Base-by-base conservation (phyloP, 2,113 vertebrate genomes). In the Rhinoderma darwinii region DNA sequence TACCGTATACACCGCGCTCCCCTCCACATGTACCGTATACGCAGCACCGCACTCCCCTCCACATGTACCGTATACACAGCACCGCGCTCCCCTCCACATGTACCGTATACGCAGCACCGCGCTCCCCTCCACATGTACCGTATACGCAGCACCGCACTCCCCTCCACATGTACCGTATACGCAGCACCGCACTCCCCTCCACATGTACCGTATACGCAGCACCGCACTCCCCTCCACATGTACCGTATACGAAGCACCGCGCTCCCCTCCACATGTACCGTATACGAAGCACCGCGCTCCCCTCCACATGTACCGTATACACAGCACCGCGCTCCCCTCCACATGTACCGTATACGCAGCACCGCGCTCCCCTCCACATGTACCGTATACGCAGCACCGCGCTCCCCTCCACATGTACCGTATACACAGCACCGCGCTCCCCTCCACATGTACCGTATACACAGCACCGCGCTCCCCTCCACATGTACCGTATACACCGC, bases 361-460 rank as follows among this genome's bases (percentile, higher is more conserved):
- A 7, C 51, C 22, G 51, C 20, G 3, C 51, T 54, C 0, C 0
- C 18, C 51, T 54, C 17, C n/a, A 22, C 51, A 17, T 22, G 18
- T 22, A n/a, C n/a, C n/a, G n/a, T 54, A 54, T n/a, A 59, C 8
- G n/a, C 56, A 25, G 25, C 9, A 2, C 22, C n/a, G 25, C 25
- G 2, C 25, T n/a, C 1, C 8, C 56, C 56, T 59, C 56, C n/a
- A n/a, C n/a, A n/a, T n/a, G n/a, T n/a, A n/a, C n/a, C n/a, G n/a
- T n/a, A n/a, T 66, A 14, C 30, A 66, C 61, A 32, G 56, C 5
- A 7, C 56, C 27, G 25, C 32, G 20, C 61, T 66, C 14, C 27
- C 14, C 12, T 61, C 2, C n/a, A 7, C 20, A 20, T 25, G 11
- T 0, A 7, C 54, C 5, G 0, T 0, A 11, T 0, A 2, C 44